Conservation (phyloP, 2,113 vertebrate species). For the Lagopus leucura region DNA sequence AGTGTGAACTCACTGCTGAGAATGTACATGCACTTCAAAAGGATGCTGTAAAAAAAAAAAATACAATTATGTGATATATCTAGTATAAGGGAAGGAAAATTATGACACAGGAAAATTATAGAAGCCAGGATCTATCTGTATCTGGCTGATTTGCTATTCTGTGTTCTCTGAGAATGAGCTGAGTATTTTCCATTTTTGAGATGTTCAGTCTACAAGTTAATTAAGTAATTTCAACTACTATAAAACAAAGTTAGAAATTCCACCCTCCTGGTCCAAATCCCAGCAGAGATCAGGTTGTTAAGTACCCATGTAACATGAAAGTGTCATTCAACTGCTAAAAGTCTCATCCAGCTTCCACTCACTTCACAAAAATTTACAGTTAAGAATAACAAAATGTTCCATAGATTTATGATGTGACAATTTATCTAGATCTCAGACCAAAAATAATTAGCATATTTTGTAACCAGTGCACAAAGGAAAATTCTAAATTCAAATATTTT, state of each 20-base stretch:
- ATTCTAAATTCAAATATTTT: not conserved
- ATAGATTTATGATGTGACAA: not conserved
- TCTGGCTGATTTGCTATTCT: not conserved
- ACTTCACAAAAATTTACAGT: not conserved
- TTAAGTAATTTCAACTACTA: constrained; percentile 24
- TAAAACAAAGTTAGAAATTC: constrained; percentile 49
- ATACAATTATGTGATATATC: not conserved
- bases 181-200: constrained; percentile 47
- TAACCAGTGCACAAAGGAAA: not conserved
- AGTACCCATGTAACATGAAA: not conserved
- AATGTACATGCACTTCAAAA: not conserved
- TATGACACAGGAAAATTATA: constrained; percentile 24
- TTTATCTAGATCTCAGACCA: not conserved
- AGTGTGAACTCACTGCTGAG: not conserved
- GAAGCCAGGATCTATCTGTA: constrained; percentile 18
- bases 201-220: constrained; percentile 25
- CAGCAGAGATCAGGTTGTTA: not conserved
- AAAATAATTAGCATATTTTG: not conserved
- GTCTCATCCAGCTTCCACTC: constrained; percentile 4
- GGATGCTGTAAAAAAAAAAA: not conserved
- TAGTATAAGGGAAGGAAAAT: constrained; percentile 27
- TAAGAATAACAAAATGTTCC: not conserved
- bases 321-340: constrained; percentile 2
- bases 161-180: constrained; percentile 28
- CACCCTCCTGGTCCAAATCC: constrained; percentile 16